phyloP scores from a whole-genome alignment of 2,113 vertebrate species.

The Zosterops lateralis region DNA sequence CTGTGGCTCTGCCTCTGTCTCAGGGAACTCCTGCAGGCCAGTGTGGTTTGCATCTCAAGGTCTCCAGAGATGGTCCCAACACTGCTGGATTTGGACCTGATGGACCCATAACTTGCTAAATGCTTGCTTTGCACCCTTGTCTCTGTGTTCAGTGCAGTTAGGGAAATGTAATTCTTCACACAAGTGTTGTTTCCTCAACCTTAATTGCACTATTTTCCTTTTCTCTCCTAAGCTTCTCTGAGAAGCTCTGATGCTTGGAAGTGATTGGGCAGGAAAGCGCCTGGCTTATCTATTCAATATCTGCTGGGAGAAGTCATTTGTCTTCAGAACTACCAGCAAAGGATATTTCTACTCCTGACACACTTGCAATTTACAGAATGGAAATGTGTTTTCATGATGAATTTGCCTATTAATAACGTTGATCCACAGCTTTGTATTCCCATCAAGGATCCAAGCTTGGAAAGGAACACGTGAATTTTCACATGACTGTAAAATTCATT shows the following conservation, averaged over 20 bases:
- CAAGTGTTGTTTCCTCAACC: not conserved
- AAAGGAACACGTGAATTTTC: not conserved
- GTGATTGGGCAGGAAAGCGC: not conserved
- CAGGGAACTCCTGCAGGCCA: fast-evolving
- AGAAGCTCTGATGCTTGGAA: not conserved
- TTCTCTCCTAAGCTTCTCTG: not conserved
- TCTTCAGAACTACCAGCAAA: not conserved
- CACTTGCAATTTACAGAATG: not conserved
- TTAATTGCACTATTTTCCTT: not conserved
- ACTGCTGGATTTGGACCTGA: not conserved
- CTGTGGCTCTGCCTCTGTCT: not conserved
- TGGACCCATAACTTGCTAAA: not conserved
- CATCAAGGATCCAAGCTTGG: not conserved
- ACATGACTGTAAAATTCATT: not conserved
- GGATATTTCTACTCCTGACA: not conserved
- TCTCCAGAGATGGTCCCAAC: not conserved
- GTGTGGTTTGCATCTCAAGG: fast-evolving
- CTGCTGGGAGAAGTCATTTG: not conserved
- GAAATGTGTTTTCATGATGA: not conserved
- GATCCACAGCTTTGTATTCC: not conserved
- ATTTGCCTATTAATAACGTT: not conserved
- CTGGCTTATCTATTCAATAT: not conserved
- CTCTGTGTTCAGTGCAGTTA: not conserved
- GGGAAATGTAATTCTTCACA: not conserved
- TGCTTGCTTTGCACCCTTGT: not conserved